phyloP scores from a whole-genome alignment of 23 tunicate genomes.

The Ciona savignyi region DNA sequence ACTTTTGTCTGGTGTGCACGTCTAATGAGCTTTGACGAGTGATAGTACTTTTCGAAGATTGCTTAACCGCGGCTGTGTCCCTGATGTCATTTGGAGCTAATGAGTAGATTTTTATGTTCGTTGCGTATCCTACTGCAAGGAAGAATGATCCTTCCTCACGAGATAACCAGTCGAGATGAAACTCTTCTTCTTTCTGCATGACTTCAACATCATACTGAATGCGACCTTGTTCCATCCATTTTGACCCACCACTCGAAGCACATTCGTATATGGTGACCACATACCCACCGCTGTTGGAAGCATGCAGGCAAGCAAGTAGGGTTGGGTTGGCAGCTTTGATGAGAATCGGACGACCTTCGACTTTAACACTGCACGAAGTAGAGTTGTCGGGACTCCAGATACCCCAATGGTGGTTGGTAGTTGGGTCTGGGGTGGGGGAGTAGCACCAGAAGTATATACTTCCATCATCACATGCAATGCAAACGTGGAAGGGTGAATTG shows the following conservation, averaged over 20 bases:
- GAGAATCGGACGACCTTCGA: conserved; percentile 40
- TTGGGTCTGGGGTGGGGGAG: neutral
- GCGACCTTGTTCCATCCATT: conserved; percentile 62
- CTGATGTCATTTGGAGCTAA: conserved; percentile 49
- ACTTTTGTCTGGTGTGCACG: conserved; percentile 59
- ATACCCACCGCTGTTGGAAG: neutral
- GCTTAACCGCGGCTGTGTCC: conserved; percentile 2
- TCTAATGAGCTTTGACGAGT: conserved; percentile 60
- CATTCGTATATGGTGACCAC: conserved; percentile 63
- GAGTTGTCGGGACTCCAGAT: conserved; percentile 3
- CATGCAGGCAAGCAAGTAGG: conserved; percentile 55
- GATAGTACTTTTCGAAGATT: conserved; percentile 11
- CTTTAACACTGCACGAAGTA: neutral
- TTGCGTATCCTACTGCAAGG: conserved; percentile 43
- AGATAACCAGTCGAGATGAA: conserved; percentile 84
- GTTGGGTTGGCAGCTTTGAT: conserved; percentile 74
- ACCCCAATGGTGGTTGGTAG: neutral
- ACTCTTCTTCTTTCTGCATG: neutral
- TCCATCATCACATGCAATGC: conserved; percentile 44
- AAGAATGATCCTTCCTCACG: conserved; percentile 75
- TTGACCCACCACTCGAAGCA: conserved; percentile 79
- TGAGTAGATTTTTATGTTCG: conserved; percentile 49
- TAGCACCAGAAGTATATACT: conserved; percentile 58
- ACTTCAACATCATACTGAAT: conserved; percentile 9
- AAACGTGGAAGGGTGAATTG: conserved; percentile 42